Evolutionary conservation across 2,113 vertebrate genomes (phyloP).

Genomic region (Galeopterus variegatus): DNA sequence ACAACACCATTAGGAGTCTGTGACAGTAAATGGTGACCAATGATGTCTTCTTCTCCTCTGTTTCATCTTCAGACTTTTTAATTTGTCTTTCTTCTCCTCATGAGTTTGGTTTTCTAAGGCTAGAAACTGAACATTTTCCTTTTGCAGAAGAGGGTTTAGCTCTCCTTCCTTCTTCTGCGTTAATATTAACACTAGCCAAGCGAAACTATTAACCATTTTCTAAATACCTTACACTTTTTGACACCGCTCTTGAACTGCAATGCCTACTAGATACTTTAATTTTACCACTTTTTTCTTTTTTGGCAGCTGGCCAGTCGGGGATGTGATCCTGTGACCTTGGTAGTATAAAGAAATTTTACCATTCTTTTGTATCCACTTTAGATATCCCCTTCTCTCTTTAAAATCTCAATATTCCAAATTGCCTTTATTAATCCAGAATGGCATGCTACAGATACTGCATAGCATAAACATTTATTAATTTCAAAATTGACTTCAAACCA

Average conservation of each 20-base stretch:
- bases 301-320: too few relatives aligned
- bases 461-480: background rate
- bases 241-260: background rate
- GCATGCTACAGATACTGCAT: background rate
- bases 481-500: slow-evolving; percentile 22
- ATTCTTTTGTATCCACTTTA: background rate
- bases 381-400: background rate
- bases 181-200: background rate
- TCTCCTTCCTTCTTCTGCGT: background rate
- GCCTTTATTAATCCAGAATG: background rate
- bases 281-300: background rate
- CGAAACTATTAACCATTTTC: background rate
- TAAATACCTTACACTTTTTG: background rate
- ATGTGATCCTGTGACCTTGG: too few relatives aligned
- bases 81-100: background rate
- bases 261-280: background rate
- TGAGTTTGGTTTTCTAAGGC: background rate
- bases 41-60: background rate
- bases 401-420: slow-evolving; percentile 13
- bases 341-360: background rate
- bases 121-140: background rate
- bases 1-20: background rate
- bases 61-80: background rate
- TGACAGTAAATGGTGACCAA: background rate
- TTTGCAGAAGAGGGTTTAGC: background rate